Base-by-base conservation (phyloP, 2,797 vertebrate genomes). In the Echiichthys vipera region DNA sequence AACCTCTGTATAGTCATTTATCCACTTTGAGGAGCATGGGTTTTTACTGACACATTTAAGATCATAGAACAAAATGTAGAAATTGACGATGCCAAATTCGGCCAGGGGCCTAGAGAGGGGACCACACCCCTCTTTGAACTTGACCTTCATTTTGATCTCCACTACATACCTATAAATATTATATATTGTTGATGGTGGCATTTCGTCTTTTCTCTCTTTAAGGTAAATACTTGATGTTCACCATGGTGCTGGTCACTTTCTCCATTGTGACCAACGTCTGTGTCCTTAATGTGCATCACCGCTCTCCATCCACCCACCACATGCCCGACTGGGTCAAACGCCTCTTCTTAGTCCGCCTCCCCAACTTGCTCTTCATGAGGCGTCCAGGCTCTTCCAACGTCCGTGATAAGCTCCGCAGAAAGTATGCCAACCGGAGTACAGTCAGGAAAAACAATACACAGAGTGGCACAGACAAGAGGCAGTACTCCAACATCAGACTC, bases 191-290 rank as follows among this genome's bases (percentile, higher is more conserved):
- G 0, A 45, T 22, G 12, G 3, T 51, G 24, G 5, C 18, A 24
- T 39, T 9, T 47, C 10, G 3, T 37, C 32, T 25, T 32, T 24
- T 42, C 2, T 63, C 42, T 61, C 45, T 77, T 17, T 3, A 56
- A 93, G 93, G 95, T 67, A 95, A 95, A 89, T 95, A 95, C 88
- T 81, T 95, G 82, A 95, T 95, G 94, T 96, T 96, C 80, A 94
- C 95, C 65, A 96, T 95, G 95, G 94, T 95, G 24, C 79, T 95
- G 74, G 95, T 96, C 58, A 96, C 95, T 10, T 95, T 95, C 80
- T 95, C 94, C 37, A 96, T 82, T 2, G 94, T 95, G 55, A 91
- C 90, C 63, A 93, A 89, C 0, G 95, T 94, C 74, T 95, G 94
- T 1, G 93, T 95, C 53, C 93, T 96, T 49, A 96, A 96, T 3